A percentile compares a stretch with the other conserved stretches of the same genome.
These are phyloP conservation scores for Boulengeromyrus knoepffleri DNA, from an alignment of 2,113 vertebrate species.

Conservation along the genomic window DNA sequence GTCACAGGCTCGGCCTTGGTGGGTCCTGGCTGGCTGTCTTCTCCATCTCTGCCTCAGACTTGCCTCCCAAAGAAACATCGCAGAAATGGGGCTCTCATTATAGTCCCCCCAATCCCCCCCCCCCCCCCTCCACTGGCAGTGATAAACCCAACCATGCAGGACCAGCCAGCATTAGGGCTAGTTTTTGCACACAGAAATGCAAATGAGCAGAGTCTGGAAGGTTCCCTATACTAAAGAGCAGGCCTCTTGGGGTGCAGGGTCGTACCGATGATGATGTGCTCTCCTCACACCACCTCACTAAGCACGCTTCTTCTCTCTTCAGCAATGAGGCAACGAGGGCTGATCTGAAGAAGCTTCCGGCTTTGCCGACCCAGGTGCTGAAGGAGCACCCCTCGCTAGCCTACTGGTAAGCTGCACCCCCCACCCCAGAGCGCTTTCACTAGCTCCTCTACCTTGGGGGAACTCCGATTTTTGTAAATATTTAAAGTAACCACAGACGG, in stretches of 20 bases:
- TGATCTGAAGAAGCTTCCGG: constrained; percentile 91
- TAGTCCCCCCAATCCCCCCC: not conserved
- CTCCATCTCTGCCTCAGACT: too few relatives aligned
- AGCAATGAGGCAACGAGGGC: constrained; percentile 88
- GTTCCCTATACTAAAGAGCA: not conserved
- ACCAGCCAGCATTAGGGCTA: not conserved
- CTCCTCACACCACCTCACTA: not conserved
- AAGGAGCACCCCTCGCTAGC: constrained; percentile 96
- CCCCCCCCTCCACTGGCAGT: not conserved
- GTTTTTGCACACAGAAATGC: not conserved
- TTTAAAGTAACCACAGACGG: not conserved
- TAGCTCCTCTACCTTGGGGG: not conserved
- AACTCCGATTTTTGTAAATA: not conserved
- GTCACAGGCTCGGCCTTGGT: too few relatives aligned
- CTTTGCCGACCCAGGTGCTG: constrained; percentile 87
- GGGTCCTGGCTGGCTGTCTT: too few relatives aligned
- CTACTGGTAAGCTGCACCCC: constrained; percentile 74
- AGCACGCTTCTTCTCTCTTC: constrained; percentile 32
- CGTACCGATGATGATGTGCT: too few relatives aligned
- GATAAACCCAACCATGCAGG: not conserved
- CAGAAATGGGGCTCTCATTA: too few relatives aligned
- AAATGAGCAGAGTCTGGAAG: not conserved
- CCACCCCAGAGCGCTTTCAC: not conserved
- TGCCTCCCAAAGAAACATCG: too few relatives aligned
- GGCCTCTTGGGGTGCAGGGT: not conserved